Evolutionary conservation across 1,140 invertebrate species (phyloP).

Genomic region (Centruroides sculpturatus): DNA sequence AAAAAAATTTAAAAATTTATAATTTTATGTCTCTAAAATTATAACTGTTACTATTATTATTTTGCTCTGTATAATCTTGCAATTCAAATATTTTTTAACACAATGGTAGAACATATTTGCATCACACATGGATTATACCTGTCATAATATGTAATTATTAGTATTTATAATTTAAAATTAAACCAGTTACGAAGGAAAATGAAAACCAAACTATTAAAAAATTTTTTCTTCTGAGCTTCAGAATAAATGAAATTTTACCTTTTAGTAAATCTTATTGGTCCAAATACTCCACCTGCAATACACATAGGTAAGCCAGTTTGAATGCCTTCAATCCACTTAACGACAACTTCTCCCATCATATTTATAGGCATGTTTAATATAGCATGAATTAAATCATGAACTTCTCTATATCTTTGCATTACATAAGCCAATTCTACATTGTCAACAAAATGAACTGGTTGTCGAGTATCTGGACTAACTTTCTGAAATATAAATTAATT

Average conservation of each 20-base stretch:
- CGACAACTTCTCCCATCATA: slow-evolving; percentile 68
- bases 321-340: slow-evolving; percentile 95
- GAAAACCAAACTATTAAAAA: slow-evolving; percentile 4
- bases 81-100: background rate
- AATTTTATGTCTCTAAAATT: no score
- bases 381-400: slow-evolving; percentile 88
- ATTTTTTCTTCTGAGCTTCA: background rate
- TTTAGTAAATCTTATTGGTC: slow-evolving; percentile 58
- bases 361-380: slow-evolving; percentile 84
- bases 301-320: slow-evolving; percentile 85
- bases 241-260: slow-evolving; percentile 40
- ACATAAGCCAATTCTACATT: slow-evolving; percentile 85
- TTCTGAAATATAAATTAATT: slow-evolving; percentile 44
- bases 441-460: slow-evolving; percentile 77
- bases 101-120: background rate
- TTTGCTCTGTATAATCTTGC: no score
- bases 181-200: background rate
- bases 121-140: background rate
- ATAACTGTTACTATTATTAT: no score
- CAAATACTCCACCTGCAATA: slow-evolving; percentile 68
- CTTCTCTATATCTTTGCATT: slow-evolving; percentile 91
- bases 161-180: background rate
- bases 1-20: no score
- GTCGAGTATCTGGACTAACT: slow-evolving; percentile 82
- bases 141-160: background rate